These are phyloP conservation scores for Willowsia nigromaculata DNA, from an alignment of 2,888 invertebrate species.

Conservation along the genomic window DNA sequence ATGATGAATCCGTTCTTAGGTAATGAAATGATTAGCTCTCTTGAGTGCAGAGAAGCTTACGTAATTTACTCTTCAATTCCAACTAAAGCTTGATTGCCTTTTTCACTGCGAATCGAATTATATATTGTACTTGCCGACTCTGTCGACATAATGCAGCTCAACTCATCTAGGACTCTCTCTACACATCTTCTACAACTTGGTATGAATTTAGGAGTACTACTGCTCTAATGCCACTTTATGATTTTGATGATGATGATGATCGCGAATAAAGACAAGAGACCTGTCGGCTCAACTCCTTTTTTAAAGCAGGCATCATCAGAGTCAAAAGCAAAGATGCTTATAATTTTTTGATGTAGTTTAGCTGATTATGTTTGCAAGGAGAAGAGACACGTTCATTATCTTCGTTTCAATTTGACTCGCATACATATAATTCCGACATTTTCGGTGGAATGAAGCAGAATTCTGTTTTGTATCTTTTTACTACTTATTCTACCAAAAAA, in stretches of 20 bases:
- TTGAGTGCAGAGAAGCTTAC: slow-evolving; percentile 2
- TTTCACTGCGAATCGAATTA: background rate
- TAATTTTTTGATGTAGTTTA: background rate
- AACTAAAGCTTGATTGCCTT: slow-evolving; percentile 12
- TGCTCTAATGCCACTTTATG: background rate
- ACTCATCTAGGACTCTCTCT: background rate
- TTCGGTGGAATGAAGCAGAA: background rate
- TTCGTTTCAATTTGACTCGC: background rate
- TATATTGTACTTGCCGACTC: background rate
- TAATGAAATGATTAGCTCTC: slow-evolving; percentile 14
- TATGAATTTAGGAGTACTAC: too few species aligned
- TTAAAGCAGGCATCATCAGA: background rate
- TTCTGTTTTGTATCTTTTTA: background rate
- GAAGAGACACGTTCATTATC: slow-evolving; percentile 10
- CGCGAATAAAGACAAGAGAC: background rate
- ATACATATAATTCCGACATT: too few species aligned
- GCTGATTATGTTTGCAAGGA: background rate
- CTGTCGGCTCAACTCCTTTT: slow-evolving; percentile 4
- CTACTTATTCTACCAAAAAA: background rate
- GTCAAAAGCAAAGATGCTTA: background rate
- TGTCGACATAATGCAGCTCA: too few species aligned
- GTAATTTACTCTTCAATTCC: slow-evolving; percentile 9
- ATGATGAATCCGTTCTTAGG: background rate
- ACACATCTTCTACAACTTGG: background rate
- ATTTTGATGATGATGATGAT: background rate